Evolutionary conservation across 2,797 vertebrate genomes (phyloP), one percentile per base, ranked within the genome.

Genomic region (Epinephelus coioides): DNA sequence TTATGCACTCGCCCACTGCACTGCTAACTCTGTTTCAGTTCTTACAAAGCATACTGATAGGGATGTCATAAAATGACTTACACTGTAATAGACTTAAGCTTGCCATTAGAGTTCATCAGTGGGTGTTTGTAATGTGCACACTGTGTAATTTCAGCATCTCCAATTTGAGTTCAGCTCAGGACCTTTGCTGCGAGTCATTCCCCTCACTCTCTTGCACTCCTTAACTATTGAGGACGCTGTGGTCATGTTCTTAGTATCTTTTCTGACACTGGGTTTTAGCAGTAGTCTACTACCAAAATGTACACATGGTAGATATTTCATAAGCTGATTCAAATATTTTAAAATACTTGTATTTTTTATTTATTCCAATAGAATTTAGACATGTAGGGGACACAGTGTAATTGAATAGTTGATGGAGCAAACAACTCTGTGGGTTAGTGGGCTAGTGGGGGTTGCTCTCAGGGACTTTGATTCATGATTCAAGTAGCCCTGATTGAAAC

Each of bases 401-500:
- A 17, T 40, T 17, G 34, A 43, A 25, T 14, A 19, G 19, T 13
- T 49, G 1, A 49, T 57, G 4, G 25, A 23, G 27, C 21, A 56
- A 65, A 70, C 23, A 30, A 34, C 14, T 3, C 0, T 18, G 19
- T 7, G 6, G 43, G 60, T 30, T 17, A 3, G 27, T 7, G 6
- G 30, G 2, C 1, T 30, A 19, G 17, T 6, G 55, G 17, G 21
- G 21, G 14, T 34, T n/a, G 60, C 53, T 40, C 13, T 13, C 8
- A 5, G 25, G 18, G 3, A 25, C 34, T 34, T 34, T 34, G 34
- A 34, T 34, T 34, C 34, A 34, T 34, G 34, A 34, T 8, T 8
- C 34, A 34, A 34, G 34, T 8, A 34, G 7, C 7, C 19, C 3
- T 38, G 72, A 63, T 27, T 51, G 67, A 72, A 79, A 34, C 43